phyloP scores from a whole-genome alignment of 2,113 vertebrate species.

The Echinops telfairi region DNA sequence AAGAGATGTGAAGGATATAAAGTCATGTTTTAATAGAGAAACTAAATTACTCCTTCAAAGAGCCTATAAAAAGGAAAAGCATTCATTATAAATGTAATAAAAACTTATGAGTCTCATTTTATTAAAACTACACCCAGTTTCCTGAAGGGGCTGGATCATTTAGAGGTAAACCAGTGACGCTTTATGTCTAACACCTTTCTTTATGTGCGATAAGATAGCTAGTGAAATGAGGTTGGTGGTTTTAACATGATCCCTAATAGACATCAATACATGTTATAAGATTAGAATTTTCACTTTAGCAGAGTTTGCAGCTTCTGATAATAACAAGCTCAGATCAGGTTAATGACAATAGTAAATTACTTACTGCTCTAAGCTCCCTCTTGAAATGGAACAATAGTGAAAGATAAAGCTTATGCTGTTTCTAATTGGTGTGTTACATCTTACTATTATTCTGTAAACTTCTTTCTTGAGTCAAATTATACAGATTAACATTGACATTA shows the following conservation, averaged over 20 bases:
- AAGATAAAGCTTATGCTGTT: slow-evolving; percentile 23
- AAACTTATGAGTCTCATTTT: slow-evolving; percentile 87
- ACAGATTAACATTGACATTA: not conserved
- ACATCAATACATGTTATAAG: slow-evolving; percentile 46
- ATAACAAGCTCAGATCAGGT: slow-evolving; percentile 44
- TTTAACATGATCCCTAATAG: slow-evolving; percentile 76
- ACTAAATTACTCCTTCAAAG: slow-evolving; percentile 86
- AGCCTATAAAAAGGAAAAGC: slow-evolving; percentile 87
- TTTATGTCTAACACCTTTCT: slow-evolving; percentile 79
- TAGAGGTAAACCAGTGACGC: slow-evolving; percentile 78
- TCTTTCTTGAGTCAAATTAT: not conserved
- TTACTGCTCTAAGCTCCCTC: slow-evolving; percentile 42
- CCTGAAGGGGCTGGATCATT: slow-evolving; percentile 82
- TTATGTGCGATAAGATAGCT: slow-evolving; percentile 77
- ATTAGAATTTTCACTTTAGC: slow-evolving; percentile 59
- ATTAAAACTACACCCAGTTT: slow-evolving; percentile 87
- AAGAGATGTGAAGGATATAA: slow-evolving; percentile 86
- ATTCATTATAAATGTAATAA: slow-evolving; percentile 89
- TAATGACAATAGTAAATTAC: slow-evolving; percentile 66
- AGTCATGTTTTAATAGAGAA: slow-evolving; percentile 87
- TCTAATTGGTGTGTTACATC: not conserved
- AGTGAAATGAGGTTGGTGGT: slow-evolving; percentile 72
- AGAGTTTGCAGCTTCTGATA: slow-evolving; percentile 56
- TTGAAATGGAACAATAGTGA: slow-evolving; percentile 53
- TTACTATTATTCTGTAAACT: not conserved